Evolutionary conservation across 53 echinoderm and acorn worm genomes (phyloP), one percentile per base, ranked within the genome.

Genomic region (Holothuria scabra): DNA sequence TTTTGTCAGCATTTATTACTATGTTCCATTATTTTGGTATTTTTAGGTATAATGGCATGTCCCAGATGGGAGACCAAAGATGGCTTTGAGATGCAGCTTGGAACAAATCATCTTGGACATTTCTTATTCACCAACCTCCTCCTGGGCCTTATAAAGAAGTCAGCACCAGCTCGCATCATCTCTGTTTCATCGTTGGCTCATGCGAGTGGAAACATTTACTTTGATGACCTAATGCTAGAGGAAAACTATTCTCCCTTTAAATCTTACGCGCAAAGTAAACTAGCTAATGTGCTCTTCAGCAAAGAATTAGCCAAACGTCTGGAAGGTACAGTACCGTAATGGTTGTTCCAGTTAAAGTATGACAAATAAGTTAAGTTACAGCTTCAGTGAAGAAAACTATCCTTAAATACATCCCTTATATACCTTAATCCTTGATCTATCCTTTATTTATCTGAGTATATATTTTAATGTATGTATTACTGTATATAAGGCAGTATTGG

Each of bases 101-200:
- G 95, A 4, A 86, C 86, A 84, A 95, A 95, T 84, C 91, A 95
- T 46, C 76, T 95, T 5, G 95, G 93, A 19, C 95, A 93, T 60
- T 95, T 95, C 76, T 93, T 95, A 26, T 86, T 95, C 59, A 95
- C 95, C 84, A 92, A 86, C 60, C 95, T 95, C 83, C 89, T 95
- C 25, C 88, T 95, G 60, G 95, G 93, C 66, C 86, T 93, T 16
- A 24, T 95, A 70, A 95, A 93, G 83, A 65, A 88, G 20, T 95
- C 95, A 0, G 33, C 90, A 46, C 90, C 95, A 1, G 81, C 84
- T 59, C 81, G 95, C 32, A 76, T 90, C 46, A 60, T 91, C 60
- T 85, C 81, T 49, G 88, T 91, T 26, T 85, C 88, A 28, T 91
- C 91, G 32, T 8, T 79, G 0, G 88, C 74, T 7, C 88, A 91